Base-by-base conservation (phyloP, 2,797 vertebrate species). In the Sarcophilus harrisii region DNA sequence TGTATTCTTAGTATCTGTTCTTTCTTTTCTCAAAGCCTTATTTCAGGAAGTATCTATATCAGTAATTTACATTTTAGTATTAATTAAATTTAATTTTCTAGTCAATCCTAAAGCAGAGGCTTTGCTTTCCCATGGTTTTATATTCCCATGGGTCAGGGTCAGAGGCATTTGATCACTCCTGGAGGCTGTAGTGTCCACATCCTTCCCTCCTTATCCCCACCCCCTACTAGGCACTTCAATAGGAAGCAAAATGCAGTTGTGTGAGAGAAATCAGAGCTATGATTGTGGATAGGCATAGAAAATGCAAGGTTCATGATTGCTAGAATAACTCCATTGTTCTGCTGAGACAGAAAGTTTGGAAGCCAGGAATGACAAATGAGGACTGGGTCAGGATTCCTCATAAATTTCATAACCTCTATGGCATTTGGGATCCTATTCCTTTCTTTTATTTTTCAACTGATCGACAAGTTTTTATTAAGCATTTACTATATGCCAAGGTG, bases 11-110 rank as follows among this genome's bases (percentile, higher is more conserved):
- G 38, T 81, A 38, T 45, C 10, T 87, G 73, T 11, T 87, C 73
- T 87, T 87, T 87, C 73, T 49, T 49, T 24, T 87, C 21, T 87
- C 21, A 49, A 49, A 87, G 73, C 3, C 24, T 49, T 24, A 87
- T 87, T 49, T 87, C 73, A 87, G 73, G 73, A 87, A 87, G 45
- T 87, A 49, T 87, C 73, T 45, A 12, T 49, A 87, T 87, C 73
- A 27, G 73, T 87, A 87, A 87, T 87, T 87, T 49, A 87, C 73
- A 87, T 87, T 87, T 87, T 87, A 87, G 73, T 87, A 87, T 87
- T 18, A 87, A 87, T 87, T 49, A 87, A 87, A 87, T 87, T 87
- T 49, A 87, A 49, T 87, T 87, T 87, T 45, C 21, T 87, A 45
- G 24, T 13, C 45, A 38, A 45, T 45, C 73, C 38, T 49, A 87